Conservation (phyloP, 1,140 invertebrate species). For the Diorhabda carinulata region DNA sequence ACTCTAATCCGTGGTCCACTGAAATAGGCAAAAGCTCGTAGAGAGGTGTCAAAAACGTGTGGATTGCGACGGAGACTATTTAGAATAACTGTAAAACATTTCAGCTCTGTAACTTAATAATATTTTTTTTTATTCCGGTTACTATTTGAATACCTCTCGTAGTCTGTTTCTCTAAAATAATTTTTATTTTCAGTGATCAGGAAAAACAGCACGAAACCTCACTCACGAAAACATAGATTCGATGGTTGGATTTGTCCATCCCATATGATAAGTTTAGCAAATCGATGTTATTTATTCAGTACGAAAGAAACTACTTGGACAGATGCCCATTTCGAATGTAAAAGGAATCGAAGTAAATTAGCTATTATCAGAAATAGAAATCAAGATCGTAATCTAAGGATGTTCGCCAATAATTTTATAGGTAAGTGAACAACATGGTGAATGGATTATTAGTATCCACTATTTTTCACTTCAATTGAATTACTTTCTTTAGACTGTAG, state of each 20-base stretch:
- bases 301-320: conserved; percentile 64
- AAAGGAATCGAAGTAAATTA: conserved; percentile 62
- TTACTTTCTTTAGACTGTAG: too few relatives aligned
- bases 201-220: neutral
- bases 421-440: neutral
- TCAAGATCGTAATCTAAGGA: conserved; percentile 65
- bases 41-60: too few relatives aligned
- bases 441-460: too few relatives aligned
- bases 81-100: too few relatives aligned
- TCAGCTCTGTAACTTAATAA: too few relatives aligned
- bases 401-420: conserved; percentile 57
- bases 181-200: neutral
- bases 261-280: conserved; percentile 65
- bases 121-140: too few relatives aligned
- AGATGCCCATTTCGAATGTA: conserved; percentile 67
- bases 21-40: too few relatives aligned
- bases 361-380: conserved; percentile 62
- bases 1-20: too few relatives aligned
- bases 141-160: too few relatives aligned
- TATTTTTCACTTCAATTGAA: too few relatives aligned
- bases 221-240: neutral
- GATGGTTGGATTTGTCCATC: conserved; percentile 60
- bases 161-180: neutral
- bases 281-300: conserved; percentile 73
- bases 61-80: too few relatives aligned